Conservation (phyloP, 2,888 invertebrate species). For the Lasioglossum figueresi region DNA sequence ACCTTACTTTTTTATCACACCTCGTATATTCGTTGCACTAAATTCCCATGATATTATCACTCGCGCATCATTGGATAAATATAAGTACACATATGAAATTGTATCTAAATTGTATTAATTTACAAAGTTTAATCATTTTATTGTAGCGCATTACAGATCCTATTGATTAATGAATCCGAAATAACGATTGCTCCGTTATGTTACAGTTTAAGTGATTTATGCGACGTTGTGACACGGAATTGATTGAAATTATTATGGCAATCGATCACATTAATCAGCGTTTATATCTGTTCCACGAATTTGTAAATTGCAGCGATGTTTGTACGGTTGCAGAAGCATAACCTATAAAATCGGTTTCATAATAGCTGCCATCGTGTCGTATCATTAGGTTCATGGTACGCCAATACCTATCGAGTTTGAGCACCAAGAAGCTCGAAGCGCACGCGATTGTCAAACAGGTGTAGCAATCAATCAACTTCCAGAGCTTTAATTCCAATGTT, state of each 20-base stretch:
- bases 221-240: neutral
- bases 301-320: neutral
- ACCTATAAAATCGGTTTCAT: neutral
- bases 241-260: neutral
- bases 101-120: neutral
- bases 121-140: neutral
- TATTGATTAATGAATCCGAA: neutral
- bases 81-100: neutral
- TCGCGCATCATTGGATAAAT: neutral
- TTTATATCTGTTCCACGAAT: neutral
- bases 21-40: neutral
- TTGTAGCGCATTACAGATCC: neutral
- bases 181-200: neutral
- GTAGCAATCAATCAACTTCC: slow-evolving; percentile 11
- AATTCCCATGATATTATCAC: neutral
- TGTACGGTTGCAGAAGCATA: neutral
- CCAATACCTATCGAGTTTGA: neutral
- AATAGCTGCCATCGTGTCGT: neutral
- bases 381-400: neutral
- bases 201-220: neutral
- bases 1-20: too few relatives aligned
- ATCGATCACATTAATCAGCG: neutral
- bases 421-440: neutral
- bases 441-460: neutral
- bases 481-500: slow-evolving; percentile 9